Conservation (phyloP, 2,797 vertebrate genomes). For the Semaprochilodus insignis region DNA sequence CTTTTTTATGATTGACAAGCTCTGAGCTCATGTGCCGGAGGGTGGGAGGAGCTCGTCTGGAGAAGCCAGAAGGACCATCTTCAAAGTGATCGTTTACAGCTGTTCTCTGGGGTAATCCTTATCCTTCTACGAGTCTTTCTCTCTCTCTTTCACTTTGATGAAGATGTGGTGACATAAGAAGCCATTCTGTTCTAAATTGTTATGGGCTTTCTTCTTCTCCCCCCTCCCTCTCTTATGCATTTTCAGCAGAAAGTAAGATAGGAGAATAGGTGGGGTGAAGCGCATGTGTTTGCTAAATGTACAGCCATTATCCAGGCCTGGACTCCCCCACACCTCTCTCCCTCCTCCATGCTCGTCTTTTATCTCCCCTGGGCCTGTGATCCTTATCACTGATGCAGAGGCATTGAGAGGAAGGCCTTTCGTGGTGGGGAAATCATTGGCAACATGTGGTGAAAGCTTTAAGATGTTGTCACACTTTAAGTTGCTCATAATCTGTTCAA, state of each 20-base stretch:
- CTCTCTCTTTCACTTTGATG: conserved; percentile 83
- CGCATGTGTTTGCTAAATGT: conserved; percentile 78
- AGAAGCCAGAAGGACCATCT: conserved; percentile 79
- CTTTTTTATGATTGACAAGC: conserved; percentile 85
- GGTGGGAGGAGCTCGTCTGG: conserved; percentile 70
- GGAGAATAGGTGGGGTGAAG: conserved; percentile 69
- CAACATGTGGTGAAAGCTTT: conserved; percentile 85
- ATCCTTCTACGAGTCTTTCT: conserved; percentile 82
- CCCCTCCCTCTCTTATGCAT: conserved; percentile 49
- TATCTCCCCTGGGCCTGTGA: conserved; percentile 76
- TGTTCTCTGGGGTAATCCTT: conserved; percentile 88
- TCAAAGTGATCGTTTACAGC: conserved; percentile 96
- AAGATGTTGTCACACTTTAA: conserved; percentile 92
- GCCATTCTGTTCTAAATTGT: conserved; percentile 83
- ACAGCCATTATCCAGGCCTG: conserved; percentile 75
- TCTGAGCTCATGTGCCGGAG: conserved; percentile 66
- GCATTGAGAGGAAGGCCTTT: conserved; percentile 84
- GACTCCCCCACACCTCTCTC: conserved; percentile 59
- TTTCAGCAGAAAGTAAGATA: conserved; percentile 70
- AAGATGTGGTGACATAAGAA: conserved; percentile 86
- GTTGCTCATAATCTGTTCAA: conserved; percentile 87
- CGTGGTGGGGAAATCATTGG: conserved; percentile 82
- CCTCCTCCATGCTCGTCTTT: conserved; percentile 68
- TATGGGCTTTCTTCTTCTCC: conserved; percentile 74
- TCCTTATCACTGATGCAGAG: conserved; percentile 82